Percentiles rank a stretch among this genome's conserved stretches.
Conservation (phyloP, 2,113 vertebrate genomes). For the Megaptera novaeangliae region DNA sequence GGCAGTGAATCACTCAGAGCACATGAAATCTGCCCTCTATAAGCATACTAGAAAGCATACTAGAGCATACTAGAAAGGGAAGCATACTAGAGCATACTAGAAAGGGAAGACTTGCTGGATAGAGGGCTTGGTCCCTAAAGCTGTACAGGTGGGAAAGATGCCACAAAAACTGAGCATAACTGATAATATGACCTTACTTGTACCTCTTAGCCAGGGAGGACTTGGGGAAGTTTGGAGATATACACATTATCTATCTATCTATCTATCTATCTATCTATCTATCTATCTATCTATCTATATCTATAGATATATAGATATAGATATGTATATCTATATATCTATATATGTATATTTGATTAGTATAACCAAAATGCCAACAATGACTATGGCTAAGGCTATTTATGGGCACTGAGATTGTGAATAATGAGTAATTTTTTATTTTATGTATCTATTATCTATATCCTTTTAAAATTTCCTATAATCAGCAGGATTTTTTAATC, state of each 20-base stretch:
- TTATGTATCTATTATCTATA: not conserved
- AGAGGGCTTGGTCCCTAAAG: not conserved
- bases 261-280: too few species aligned
- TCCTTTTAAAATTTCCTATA: not conserved
- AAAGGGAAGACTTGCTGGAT: not conserved
- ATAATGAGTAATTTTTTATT: not conserved
- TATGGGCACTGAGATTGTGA: not conserved
- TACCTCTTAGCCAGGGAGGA: not conserved
- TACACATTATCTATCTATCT: too few species aligned
- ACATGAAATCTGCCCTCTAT: not conserved
- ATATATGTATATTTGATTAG: not conserved
- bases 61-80: too few species aligned
- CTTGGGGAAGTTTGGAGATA: not conserved
- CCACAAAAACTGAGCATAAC: not conserved
- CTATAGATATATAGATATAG: too few species aligned
- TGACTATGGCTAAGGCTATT: not conserved
- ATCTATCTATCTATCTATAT: too few species aligned
- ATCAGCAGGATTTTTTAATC: not conserved
- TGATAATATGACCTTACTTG: not conserved
- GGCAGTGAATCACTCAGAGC: not conserved
- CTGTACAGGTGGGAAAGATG: not conserved
- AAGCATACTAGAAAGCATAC: not conserved
- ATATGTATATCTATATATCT: too few species aligned
- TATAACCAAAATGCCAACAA: not conserved
- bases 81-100: too few species aligned